phyloP scores from a whole-genome alignment of 37 sponge, comb jelly and placozoan species.

The Oscarella lobularis region DNA sequence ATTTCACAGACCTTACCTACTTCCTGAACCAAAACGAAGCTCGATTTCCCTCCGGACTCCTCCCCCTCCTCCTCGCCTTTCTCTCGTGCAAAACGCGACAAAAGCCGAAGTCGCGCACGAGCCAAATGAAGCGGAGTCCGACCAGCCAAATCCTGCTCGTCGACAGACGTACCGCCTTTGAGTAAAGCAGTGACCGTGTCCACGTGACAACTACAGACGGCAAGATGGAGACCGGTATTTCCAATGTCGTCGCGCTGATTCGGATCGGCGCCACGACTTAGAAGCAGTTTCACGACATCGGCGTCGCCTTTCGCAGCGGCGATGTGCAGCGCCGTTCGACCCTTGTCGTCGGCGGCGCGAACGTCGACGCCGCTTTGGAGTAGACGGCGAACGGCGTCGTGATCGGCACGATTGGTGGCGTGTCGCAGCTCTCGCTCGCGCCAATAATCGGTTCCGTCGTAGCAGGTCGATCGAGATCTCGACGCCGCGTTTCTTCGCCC shows the following conservation, averaged over 20 bases:
- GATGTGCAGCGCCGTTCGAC: slow-evolving; percentile 59
- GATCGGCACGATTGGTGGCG: too few species aligned
- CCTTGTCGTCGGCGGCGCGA: slow-evolving; percentile 21
- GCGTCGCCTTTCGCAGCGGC: slow-evolving; percentile 67
- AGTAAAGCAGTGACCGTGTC: neutral
- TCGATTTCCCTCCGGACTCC: too few species aligned
- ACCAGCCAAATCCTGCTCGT: neutral
- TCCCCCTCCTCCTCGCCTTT: too few species aligned
- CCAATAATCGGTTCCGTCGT: too few species aligned
- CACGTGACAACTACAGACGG: neutral
- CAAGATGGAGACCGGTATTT: neutral
- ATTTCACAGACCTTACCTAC: too few species aligned
- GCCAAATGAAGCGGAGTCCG: neutral
- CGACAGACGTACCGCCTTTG: neutral
- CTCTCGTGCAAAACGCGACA: too few species aligned
- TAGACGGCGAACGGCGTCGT: neutral
- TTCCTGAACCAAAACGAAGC: too few species aligned
- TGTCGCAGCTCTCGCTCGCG: too few species aligned
- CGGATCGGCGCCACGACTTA: slow-evolving; percentile 25
- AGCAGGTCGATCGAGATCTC: too few species aligned
- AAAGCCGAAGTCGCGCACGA: neutral
- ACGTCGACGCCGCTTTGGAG: neutral
- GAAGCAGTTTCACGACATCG: slow-evolving; percentile 41
- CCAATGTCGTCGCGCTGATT: slow-evolving; percentile 8
- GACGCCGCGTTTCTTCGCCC: too few species aligned